Conservation (phyloP, 2,888 invertebrate species). For the Xiphydria camelus region DNA sequence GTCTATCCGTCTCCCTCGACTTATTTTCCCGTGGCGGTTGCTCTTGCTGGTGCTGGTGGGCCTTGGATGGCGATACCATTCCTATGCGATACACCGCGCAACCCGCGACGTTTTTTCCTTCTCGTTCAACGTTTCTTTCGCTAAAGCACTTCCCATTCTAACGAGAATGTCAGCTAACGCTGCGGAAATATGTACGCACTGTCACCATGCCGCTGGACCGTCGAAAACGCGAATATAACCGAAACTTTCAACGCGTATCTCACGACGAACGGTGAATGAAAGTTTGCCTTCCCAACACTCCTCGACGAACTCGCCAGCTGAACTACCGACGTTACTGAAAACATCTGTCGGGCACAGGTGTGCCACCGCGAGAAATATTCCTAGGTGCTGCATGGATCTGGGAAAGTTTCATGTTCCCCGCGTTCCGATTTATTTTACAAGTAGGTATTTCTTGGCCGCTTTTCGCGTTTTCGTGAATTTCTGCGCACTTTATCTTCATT, state of each 20-base stretch:
- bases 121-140: conserved; percentile 28
- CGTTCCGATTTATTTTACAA: too few relatives aligned
- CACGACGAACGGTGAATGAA: not conserved
- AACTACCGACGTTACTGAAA: conserved; percentile 8
- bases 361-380: conserved; percentile 2
- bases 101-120: conserved; percentile 34
- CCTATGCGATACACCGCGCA: conserved; percentile 48
- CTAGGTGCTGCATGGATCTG: not conserved
- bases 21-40: conserved; percentile 27
- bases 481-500: too few relatives aligned
- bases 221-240: not conserved
- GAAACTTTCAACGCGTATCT: conserved; percentile 5
- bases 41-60: conserved; percentile 48
- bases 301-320: conserved; percentile 2
- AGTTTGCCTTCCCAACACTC: conserved; percentile 10
- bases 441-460: too few relatives aligned
- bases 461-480: too few relatives aligned
- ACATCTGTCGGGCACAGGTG: conserved; percentile 3
- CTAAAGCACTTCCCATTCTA: conserved; percentile 43
- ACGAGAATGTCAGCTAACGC: too few relatives aligned
- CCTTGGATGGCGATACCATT: conserved; percentile 58
- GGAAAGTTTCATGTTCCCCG: not conserved
- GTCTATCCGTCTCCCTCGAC: conserved; percentile 15
- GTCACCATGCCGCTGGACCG: not conserved
- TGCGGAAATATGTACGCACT: conserved; percentile 3